Percentiles rank a stretch among this genome's conserved stretches.
These are phyloP conservation scores for Ormyrus thymus DNA, from an alignment of 2,888 invertebrate genomes.

Conservation along the genomic window DNA sequence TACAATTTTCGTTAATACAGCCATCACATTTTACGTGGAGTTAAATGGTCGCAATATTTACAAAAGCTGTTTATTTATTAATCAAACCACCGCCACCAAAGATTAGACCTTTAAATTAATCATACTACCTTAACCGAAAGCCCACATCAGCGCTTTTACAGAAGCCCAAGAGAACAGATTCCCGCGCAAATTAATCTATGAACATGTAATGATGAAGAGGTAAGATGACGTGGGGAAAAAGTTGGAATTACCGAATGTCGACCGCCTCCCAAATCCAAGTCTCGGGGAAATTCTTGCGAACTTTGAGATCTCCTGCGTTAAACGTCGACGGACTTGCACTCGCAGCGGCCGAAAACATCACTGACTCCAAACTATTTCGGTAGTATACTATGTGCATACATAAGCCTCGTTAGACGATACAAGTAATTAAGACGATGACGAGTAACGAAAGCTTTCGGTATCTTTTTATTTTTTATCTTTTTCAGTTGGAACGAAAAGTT, in stretches of 20 bases:
- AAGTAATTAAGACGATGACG: too few species aligned
- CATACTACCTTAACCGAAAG: slow-evolving; percentile 37
- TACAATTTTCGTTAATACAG: too few species aligned
- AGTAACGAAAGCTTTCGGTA: too few species aligned
- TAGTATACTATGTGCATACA: slow-evolving; percentile 76
- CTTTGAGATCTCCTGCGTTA: slow-evolving; percentile 71
- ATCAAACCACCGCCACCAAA: too few species aligned
- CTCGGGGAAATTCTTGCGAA: slow-evolving; percentile 83
- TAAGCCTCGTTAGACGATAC: slow-evolving; percentile 63
- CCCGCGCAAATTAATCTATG: background rate
- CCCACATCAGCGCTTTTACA: slow-evolving; percentile 29
- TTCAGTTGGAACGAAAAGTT: too few species aligned
- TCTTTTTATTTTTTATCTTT: too few species aligned
- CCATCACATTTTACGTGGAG: too few species aligned
- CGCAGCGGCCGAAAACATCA: slow-evolving; percentile 63
- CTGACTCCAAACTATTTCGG: slow-evolving; percentile 75
- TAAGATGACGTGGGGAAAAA: slow-evolving; percentile 13
- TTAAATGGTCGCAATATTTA: too few species aligned
- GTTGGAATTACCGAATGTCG: slow-evolving; percentile 77
- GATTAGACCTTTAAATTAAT: background rate
- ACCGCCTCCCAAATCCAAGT: slow-evolving; percentile 83
- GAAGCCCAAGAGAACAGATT: slow-evolving; percentile 8
- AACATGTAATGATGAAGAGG: background rate
- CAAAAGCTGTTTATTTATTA: too few species aligned
- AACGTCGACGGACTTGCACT: slow-evolving; percentile 64